Conservation (phyloP, 1,140 invertebrate species). For the Bombus confusus region DNA sequence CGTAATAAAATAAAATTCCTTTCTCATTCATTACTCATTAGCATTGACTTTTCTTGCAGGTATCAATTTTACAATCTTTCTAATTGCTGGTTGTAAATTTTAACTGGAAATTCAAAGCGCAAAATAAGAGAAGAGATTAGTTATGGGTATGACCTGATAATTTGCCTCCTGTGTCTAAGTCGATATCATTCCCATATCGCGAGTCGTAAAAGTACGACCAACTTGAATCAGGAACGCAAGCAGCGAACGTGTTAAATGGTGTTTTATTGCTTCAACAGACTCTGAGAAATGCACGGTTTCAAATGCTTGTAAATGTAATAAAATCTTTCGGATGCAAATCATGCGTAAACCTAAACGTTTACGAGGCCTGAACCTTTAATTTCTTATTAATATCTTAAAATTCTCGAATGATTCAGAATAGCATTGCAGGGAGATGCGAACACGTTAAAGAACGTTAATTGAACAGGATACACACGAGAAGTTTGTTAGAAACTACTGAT, state of each 20-base stretch:
- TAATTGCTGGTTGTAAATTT: not conserved
- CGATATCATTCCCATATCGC: not conserved
- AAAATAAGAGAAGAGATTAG: not conserved
- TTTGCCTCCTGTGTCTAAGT: not conserved
- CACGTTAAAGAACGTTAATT: not conserved
- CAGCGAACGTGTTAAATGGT: not conserved
- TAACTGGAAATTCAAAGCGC: not conserved
- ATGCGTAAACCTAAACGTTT: not conserved
- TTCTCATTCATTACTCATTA: too few species aligned
- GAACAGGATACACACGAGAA: not conserved
- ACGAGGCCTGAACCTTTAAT: not conserved
- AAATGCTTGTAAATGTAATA: not conserved
- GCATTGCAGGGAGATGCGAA: not conserved
- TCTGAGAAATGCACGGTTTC: not conserved
- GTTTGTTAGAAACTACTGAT: not conserved
- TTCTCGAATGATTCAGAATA: not conserved
- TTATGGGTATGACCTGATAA: not conserved
- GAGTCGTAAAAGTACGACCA: not conserved
- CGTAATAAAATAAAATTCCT: not conserved
- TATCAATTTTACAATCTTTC: not conserved
- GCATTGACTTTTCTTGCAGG: not conserved
- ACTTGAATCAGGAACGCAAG: not conserved
- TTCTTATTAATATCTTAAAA: not conserved
- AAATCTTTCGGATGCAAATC: constrained; percentile 1
- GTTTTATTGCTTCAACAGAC: not conserved